Evolutionary conservation across 2,888 invertebrate genomes (phyloP).

Genomic region (Shargacucullia verbasci): DNA sequence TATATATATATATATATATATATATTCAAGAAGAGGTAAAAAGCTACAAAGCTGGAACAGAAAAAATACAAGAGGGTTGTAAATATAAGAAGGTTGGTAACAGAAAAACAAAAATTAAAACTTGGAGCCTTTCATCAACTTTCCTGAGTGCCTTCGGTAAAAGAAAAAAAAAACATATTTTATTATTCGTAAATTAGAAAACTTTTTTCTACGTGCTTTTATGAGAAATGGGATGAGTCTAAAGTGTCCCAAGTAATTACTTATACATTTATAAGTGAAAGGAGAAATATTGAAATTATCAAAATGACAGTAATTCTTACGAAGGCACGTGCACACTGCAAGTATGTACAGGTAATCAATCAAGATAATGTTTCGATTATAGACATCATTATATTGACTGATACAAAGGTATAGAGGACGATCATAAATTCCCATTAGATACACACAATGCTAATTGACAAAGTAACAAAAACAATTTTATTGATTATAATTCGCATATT

Average conservation of each 20-base stretch:
- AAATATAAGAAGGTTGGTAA: slow-evolving; percentile 76
- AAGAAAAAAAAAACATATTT: slow-evolving; percentile 80
- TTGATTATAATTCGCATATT: slow-evolving; percentile 38
- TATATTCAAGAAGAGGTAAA: slow-evolving; percentile 47
- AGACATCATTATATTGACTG: slow-evolving; percentile 51
- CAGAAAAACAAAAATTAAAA: slow-evolving; percentile 82
- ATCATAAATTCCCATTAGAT: slow-evolving; percentile 50
- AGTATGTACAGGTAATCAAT: slow-evolving; percentile 52
- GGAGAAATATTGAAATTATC: slow-evolving; percentile 38
- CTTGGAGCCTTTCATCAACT: slow-evolving; percentile 81
- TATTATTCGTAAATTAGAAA: slow-evolving; percentile 85
- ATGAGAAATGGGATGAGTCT: slow-evolving; percentile 69
- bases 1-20: no score
- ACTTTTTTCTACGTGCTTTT: slow-evolving; percentile 77
- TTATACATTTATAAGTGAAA: slow-evolving; percentile 37
- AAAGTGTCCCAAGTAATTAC: slow-evolving; percentile 64
- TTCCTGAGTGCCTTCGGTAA: slow-evolving; percentile 74
- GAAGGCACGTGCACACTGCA: slow-evolving; percentile 25
- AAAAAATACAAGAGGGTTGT: slow-evolving; percentile 72
- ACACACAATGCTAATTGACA: slow-evolving; percentile 39
- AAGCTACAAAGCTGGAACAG: slow-evolving; percentile 56
- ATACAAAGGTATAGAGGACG: slow-evolving; percentile 42
- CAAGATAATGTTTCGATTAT: slow-evolving; percentile 52
- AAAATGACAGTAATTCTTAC: slow-evolving; percentile 46
- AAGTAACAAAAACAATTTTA: slow-evolving; percentile 38